Percentiles rank a stretch among this genome's conserved stretches.
Evolutionary conservation across 2,797 vertebrate species (phyloP).

Genomic region (Mus minutoides): DNA sequence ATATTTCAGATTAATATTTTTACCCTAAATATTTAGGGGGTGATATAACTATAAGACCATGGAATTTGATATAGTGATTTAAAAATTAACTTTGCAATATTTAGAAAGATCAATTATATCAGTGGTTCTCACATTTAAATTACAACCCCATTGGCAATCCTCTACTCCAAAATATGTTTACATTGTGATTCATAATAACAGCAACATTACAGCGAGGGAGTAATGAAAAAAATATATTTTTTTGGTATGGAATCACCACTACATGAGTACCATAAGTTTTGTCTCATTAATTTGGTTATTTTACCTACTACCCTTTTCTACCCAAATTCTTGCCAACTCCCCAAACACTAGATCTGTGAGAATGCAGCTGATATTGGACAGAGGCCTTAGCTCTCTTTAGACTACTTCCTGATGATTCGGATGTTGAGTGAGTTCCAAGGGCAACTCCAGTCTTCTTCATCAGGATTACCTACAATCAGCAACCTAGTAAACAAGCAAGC

Average conservation of each 20-base stretch:
- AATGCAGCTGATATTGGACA: no score
- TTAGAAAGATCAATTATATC: background rate
- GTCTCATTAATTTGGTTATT: no score
- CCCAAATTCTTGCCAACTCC: no score
- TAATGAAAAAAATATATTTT: background rate
- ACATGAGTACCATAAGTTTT: background rate
- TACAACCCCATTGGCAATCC: background rate
- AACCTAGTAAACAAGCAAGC: no score
- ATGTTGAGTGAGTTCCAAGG: no score
- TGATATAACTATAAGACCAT: background rate
- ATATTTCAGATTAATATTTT: conserved; percentile 61
- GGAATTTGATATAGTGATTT: background rate
- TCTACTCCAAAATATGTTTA: background rate
- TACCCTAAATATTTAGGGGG: background rate
- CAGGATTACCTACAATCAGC: no score
- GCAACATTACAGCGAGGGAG: background rate
- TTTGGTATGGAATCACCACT: background rate
- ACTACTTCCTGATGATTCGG: no score
- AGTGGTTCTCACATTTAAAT: background rate
- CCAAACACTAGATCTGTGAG: no score
- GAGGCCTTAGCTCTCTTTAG: no score
- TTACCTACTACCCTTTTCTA: no score
- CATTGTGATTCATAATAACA: background rate
- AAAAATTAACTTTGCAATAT: background rate
- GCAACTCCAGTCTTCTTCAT: no score